Conservation (phyloP, 2,888 invertebrate genomes). For the Ormyrus thymus region DNA sequence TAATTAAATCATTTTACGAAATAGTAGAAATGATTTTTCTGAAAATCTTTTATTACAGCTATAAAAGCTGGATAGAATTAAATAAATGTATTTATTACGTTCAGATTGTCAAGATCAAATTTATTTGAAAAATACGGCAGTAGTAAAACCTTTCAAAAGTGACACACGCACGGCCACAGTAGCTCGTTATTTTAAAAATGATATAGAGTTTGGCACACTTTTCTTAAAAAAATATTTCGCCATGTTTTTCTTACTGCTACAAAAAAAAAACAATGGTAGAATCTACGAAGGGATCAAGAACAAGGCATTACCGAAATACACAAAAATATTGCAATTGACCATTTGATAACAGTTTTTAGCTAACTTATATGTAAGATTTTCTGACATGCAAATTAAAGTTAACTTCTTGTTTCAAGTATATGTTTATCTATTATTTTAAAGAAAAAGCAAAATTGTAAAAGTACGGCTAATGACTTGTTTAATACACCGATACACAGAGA, state of each 20-base stretch:
- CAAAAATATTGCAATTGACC: not conserved
- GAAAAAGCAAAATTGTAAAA: no score
- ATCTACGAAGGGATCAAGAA: not conserved
- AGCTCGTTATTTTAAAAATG: not conserved
- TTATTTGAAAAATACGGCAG: constrained; percentile 22
- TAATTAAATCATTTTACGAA: no score
- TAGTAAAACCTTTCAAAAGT: constrained; percentile 35
- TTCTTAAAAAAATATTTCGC: no score
- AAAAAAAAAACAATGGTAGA: not conserved
- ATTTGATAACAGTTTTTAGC: no score
- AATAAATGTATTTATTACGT: constrained; percentile 21
- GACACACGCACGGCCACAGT: not conserved
- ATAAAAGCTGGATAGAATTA: constrained; percentile 27
- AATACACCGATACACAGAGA: no score
- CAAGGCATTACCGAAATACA: not conserved
- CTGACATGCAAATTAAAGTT: no score
- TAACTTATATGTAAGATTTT: no score
- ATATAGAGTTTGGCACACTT: not conserved
- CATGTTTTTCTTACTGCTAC: not conserved
- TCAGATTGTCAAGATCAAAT: constrained; percentile 20
- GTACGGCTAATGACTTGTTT: no score
- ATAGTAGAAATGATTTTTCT: no score
- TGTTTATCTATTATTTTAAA: no score
- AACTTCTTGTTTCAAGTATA: no score
- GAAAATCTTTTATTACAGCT: no score